Evolutionary conservation across 2,113 vertebrate genomes (phyloP), one percentile per base, ranked within the genome.

Genomic region (Elephantulus edwardii): DNA sequence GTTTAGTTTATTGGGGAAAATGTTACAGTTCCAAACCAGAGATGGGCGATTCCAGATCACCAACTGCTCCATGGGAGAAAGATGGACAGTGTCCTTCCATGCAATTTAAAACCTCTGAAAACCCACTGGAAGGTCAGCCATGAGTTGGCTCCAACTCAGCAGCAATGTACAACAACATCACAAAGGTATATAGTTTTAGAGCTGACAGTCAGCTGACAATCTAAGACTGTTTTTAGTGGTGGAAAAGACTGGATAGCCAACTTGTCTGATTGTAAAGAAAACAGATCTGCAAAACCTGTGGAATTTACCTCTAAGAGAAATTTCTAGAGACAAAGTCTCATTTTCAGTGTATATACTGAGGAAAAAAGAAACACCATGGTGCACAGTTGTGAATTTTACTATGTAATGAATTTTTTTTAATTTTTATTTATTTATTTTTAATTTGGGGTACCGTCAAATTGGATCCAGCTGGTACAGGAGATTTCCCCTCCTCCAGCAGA

Each of bases 301-400:
- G 52, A 75, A 70, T 89, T 91, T 79, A 52, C 48, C 35, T 48
- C 38, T 86, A 83, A 44, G 40, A 83, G 54, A 76, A 95, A 60
- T 35, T 58, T 80, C 16, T 16, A 71, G 68, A 80, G 35, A n/a
- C 48, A 62, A 10, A 35, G 20, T 46, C 80, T 46, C 17, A 1
- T 79, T 92, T 85, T 42, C 60, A 86, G 0, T 82, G 76, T 20
- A 64, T 72, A 71, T 75, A 40, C 17, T 71, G 80, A 35, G 8
- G 20, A n/a, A 14, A 78, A 35, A 71, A 77, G 19, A 35, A 54
- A 54, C 75, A 58, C 66, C 5, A 2, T 48, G 35, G 14, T 40
- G 8, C 12, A 28, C 13, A 28, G 89, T 77, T 68, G 54, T 56
- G 22, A 79, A 42, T 80, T 87, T 86, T 46, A 38, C 33, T 83